phyloP scores from a whole-genome alignment of 2,113 vertebrate genomes.

The Pangasianodon hypophthalmus region DNA sequence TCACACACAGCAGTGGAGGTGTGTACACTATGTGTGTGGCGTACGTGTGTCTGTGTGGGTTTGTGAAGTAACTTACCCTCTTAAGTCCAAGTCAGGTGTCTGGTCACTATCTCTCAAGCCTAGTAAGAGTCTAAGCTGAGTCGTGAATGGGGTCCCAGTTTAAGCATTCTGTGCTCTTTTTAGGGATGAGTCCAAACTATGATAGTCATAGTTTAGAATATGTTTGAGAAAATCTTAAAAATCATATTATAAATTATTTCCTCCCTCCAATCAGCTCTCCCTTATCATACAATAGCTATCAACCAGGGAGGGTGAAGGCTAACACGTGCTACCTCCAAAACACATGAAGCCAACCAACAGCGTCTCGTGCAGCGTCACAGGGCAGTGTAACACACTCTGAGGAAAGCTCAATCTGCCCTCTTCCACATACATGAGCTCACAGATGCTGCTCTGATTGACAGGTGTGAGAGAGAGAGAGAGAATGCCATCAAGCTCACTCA shows the following conservation, averaged over 20 bases:
- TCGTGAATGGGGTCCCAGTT: not conserved
- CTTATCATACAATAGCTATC: not conserved
- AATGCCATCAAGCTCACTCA: not conserved
- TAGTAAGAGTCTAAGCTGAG: not conserved
- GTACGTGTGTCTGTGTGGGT: not conserved
- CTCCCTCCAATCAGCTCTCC: too few relatives aligned
- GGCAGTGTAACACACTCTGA: not conserved
- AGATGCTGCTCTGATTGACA: not conserved
- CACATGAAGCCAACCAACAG: not conserved
- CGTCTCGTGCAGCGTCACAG: not conserved
- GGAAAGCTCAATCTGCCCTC: not conserved
- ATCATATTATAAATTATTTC: too few relatives aligned
- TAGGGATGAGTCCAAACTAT: not conserved
- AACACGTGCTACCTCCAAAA: not conserved
- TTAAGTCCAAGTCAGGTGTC: not conserved
- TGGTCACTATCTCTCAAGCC: not conserved
- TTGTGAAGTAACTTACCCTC: not conserved
- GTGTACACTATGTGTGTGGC: not conserved
- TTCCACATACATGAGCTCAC: not conserved
- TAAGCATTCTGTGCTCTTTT: not conserved
- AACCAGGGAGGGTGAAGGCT: not conserved
- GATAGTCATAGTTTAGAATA: too few relatives aligned
- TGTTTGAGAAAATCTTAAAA: not conserved
- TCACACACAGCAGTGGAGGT: conserved; percentile 52
- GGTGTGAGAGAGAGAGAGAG: not conserved